Conservation (phyloP, 2,888 invertebrate species). For the Microctonus aethiopoides region DNA sequence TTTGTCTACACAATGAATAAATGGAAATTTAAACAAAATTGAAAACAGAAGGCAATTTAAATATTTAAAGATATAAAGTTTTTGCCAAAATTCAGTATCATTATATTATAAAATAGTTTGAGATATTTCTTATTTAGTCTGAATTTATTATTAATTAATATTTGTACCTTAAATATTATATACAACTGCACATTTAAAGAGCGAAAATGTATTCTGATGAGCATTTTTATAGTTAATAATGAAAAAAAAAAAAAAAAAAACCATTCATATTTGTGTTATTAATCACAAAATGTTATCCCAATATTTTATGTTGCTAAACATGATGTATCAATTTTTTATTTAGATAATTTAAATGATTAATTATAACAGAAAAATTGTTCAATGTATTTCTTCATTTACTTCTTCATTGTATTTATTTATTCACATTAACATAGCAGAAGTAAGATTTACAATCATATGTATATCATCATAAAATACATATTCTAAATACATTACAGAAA, state of each 20-base stretch:
- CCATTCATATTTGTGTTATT: not conserved
- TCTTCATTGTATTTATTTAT: constrained; percentile 75
- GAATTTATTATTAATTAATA: not conserved
- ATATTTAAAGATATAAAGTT: not conserved
- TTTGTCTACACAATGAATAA: not conserved
- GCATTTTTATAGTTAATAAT: not conserved
- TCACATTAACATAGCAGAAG: constrained; percentile 74
- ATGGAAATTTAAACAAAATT: not conserved
- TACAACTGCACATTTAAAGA: not conserved
- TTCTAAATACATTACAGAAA: constrained; percentile 44
- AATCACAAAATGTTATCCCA: not conserved
- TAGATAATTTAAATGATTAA: not conserved
- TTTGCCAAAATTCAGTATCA: not conserved
- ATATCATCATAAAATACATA: constrained; percentile 8
- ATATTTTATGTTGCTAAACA: not conserved
- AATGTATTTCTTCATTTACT: constrained; percentile 69
- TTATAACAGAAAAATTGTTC: constrained; percentile 55
- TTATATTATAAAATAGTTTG: not conserved
- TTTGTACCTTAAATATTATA: not conserved
- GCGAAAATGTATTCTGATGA: not conserved
- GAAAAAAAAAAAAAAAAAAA: no score
- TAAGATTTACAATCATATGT: constrained; percentile 75
- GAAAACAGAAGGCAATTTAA: not conserved
- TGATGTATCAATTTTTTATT: not conserved
- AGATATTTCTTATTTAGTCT: not conserved